phyloP scores from a whole-genome alignment of 1,140 invertebrate genomes.

The Bombus ignitus region DNA sequence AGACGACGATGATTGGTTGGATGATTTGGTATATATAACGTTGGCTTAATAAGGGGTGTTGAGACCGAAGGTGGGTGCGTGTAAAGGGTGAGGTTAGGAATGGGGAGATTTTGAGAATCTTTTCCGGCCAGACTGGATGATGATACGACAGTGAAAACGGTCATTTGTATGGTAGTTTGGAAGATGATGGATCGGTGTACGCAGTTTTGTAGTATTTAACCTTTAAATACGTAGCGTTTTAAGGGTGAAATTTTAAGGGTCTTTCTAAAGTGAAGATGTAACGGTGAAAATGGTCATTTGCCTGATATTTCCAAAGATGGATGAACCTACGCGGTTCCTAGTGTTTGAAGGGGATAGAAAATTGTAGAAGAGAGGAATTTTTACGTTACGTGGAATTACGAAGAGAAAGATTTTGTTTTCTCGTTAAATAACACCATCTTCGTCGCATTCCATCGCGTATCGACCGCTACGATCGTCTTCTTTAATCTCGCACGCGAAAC shows the following conservation, averaged over 20 bases:
- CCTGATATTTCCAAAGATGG: not conserved
- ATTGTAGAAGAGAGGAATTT: not conserved
- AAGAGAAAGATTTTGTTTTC: not conserved
- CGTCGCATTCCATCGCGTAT: not conserved
- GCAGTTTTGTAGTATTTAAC: not conserved
- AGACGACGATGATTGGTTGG: not conserved
- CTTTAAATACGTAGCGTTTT: not conserved
- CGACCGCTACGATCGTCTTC: not conserved
- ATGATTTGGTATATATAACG: not conserved
- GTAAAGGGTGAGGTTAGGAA: not conserved
- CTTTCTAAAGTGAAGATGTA: not conserved
- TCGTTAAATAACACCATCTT: not conserved
- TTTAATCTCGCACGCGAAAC: slow-evolving; percentile 16
- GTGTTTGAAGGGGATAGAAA: not conserved
- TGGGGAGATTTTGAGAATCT: not conserved
- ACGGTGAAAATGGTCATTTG: not conserved
- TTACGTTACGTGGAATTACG: not conserved
- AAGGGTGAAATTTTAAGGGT: not conserved
- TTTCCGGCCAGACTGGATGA: not conserved
- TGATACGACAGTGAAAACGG: not conserved
- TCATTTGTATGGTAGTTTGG: not conserved
- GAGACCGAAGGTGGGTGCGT: not conserved
- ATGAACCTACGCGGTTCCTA: not conserved
- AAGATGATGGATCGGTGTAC: not conserved
- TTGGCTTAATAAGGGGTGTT: not conserved